Conservation (phyloP, 2,113 vertebrate genomes). For the Gallinago undulata region DNA sequence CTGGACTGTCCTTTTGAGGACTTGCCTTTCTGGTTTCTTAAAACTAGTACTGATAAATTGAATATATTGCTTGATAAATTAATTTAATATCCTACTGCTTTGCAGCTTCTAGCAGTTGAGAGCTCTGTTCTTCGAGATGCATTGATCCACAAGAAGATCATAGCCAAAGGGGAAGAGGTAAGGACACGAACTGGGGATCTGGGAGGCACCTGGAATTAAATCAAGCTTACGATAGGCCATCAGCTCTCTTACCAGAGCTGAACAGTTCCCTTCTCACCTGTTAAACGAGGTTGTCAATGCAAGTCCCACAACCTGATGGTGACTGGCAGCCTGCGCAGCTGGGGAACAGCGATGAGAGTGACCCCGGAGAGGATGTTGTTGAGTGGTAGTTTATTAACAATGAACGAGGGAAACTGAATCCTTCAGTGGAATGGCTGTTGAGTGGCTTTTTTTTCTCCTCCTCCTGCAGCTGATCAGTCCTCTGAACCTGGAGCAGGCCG, state of each 20-base stretch:
- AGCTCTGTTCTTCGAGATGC: slow-evolving; percentile 84
- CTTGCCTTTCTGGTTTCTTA: background rate
- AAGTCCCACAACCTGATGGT: background rate
- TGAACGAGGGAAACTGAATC: background rate
- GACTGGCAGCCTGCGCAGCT: background rate
- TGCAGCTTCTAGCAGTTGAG: slow-evolving; percentile 91
- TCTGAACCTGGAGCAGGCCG: slow-evolving; percentile 93
- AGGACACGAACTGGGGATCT: background rate
- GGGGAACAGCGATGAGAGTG: background rate
- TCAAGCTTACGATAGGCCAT: rapidly evolving
- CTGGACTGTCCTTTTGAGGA: background rate
- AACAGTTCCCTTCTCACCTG: background rate
- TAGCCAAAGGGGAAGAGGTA: slow-evolving; percentile 97
- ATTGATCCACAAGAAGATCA: slow-evolving; percentile 95
- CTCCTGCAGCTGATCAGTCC: slow-evolving; percentile 87
- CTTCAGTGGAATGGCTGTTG: background rate
- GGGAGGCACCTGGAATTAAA: background rate
- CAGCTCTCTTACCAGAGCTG: background rate
- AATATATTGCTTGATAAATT: background rate
- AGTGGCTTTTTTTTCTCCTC: background rate
- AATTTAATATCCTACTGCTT: background rate
- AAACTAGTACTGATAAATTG: background rate
- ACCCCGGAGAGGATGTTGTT: background rate
- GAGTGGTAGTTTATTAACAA: background rate
- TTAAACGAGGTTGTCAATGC: background rate